Conservation (phyloP, 2,113 vertebrate genomes). For the Pelusios castaneus region DNA sequence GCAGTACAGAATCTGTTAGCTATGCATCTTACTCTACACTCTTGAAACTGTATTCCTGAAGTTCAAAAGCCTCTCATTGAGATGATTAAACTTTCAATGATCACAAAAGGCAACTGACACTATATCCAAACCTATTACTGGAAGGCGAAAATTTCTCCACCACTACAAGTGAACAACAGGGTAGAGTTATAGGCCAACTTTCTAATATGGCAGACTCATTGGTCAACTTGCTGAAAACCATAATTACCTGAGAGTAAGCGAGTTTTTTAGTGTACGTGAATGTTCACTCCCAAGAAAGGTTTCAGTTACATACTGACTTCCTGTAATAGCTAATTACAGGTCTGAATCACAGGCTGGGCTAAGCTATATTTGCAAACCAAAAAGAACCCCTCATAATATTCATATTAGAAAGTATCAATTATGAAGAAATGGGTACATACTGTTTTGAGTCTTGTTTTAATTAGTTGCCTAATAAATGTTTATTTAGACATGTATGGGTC, state of each 20-base stretch:
- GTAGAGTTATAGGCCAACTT: neutral
- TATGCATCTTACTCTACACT: neutral
- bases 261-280: neutral
- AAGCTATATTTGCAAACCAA: conserved; percentile 29
- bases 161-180: neutral
- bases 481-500: neutral
- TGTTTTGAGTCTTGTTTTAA: neutral
- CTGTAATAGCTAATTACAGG: conserved; percentile 55
- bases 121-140: neutral
- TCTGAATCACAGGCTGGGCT: conserved; percentile 10
- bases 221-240: conserved; percentile 12
- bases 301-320: conserved; percentile 2
- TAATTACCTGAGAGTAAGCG: neutral
- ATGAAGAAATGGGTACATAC: neutral
- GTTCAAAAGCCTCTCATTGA: neutral
- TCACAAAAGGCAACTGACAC: neutral
- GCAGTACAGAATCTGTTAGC: neutral
- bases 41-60: neutral
- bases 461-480: neutral
- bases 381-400: neutral
- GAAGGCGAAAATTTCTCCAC: neutral
- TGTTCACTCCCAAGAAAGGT: neutral
- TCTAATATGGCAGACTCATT: neutral
- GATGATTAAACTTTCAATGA: rapidly evolving
- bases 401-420: conserved; percentile 21